A percentile compares a stretch with the other conserved stretches of the same genome.
These are phyloP conservation scores for Coluber constrictor DNA, from an alignment of 2,797 vertebrate genomes.

Conservation along the genomic window DNA sequence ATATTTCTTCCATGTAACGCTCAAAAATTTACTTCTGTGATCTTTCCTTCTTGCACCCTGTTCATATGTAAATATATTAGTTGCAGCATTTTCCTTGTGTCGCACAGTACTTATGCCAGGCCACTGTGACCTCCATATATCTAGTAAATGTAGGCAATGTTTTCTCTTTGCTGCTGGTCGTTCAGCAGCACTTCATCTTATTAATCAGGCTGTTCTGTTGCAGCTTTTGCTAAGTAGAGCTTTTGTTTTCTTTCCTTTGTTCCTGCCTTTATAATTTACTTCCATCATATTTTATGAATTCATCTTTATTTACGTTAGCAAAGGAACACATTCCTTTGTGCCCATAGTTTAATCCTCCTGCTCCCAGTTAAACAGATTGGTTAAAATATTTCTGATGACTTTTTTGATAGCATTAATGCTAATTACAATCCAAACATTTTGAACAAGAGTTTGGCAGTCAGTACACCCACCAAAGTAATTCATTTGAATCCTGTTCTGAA, in stretches of 20 bases:
- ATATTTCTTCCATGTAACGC: slow-evolving; percentile 60
- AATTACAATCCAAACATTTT: neutral
- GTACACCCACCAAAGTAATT: neutral
- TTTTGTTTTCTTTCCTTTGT: neutral
- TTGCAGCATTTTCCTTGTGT: slow-evolving; percentile 2
- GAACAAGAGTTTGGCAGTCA: neutral
- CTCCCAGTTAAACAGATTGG: neutral
- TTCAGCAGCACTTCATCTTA: neutral
- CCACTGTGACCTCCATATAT: slow-evolving; percentile 41
- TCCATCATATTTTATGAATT: slow-evolving; percentile 32
- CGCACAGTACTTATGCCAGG: slow-evolving; percentile 12
- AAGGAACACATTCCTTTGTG: neutral
- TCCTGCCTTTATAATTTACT: neutral
- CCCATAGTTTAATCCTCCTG: neutral
- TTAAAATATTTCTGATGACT: neutral
- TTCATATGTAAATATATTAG: slow-evolving; percentile 58
- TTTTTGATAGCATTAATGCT: neutral
- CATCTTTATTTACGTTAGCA: slow-evolving; percentile 10
- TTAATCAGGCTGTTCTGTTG: slow-evolving; percentile 16
- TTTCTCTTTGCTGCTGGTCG: slow-evolving; percentile 33
- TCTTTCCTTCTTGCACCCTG: slow-evolving; percentile 50
- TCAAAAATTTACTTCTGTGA: slow-evolving; percentile 64
- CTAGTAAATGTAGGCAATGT: neutral
- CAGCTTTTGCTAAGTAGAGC: neutral
- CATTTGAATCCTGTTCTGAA: neutral